Percentiles rank a stretch among this genome's conserved stretches.
Conservation (phyloP, 2,113 vertebrate genomes). For the Mastomys natalensis region DNA sequence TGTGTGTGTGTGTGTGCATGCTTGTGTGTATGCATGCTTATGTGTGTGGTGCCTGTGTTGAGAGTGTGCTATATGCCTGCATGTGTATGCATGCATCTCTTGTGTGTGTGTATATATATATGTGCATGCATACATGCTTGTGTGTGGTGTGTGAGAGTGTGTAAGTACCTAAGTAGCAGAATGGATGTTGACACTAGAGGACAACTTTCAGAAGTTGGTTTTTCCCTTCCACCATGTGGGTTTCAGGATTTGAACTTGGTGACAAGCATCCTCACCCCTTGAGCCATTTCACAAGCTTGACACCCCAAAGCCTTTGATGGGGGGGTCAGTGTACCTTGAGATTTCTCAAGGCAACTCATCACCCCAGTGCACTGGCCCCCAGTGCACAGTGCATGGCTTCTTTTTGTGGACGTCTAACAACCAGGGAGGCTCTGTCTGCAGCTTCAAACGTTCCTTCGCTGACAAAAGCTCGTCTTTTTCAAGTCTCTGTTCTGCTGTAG, state of each 20-base stretch:
- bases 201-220: not conserved
- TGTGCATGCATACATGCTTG: not conserved
- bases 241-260: not conserved
- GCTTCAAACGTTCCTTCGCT: not conserved
- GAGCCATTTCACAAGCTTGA: not conserved
- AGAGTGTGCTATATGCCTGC: not conserved
- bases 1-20: not conserved
- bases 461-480: not conserved
- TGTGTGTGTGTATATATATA: not conserved
- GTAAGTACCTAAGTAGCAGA: not conserved
- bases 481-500: not conserved
- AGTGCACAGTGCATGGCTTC: not conserved
- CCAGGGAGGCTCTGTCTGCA: not conserved
- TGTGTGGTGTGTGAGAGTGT: not conserved
- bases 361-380: not conserved
- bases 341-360: not conserved
- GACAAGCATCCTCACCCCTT: not conserved
- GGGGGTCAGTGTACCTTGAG: not conserved
- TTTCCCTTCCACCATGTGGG: not conserved
- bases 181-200: not conserved
- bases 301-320: not conserved
- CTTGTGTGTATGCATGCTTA: too few relatives aligned
- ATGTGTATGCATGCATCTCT: too few relatives aligned
- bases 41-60: too few relatives aligned
- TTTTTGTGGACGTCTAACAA: not conserved